These are phyloP conservation scores for Sebastes hopkinsi DNA, from an alignment of 2,797 vertebrate species.

Conservation along the genomic window DNA sequence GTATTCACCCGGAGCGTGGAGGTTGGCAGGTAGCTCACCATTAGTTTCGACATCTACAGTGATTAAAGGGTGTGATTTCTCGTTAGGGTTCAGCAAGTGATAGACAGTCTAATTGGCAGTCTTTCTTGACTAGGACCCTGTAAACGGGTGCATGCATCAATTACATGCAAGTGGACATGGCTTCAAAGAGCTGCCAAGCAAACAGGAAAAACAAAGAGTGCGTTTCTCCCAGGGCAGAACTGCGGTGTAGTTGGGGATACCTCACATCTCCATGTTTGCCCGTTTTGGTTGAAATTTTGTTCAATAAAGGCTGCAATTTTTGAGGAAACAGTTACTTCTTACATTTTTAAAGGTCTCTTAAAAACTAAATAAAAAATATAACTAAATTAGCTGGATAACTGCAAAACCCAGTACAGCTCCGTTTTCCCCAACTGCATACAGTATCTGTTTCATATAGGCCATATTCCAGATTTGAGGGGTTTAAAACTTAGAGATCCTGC, in stretches of 20 bases:
- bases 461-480: neutral
- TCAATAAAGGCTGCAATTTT: neutral
- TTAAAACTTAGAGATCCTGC: neutral
- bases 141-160: constrained; percentile 63
- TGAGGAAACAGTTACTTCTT: neutral
- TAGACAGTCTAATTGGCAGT: constrained; percentile 55
- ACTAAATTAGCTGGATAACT: neutral
- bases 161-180: constrained; percentile 50
- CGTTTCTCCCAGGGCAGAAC: constrained; percentile 25
- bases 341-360: neutral
- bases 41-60: constrained; percentile 57
- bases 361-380: neutral
- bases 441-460: neutral
- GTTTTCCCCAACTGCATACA: neutral
- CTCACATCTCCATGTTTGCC: neutral
- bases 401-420: neutral
- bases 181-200: constrained; percentile 55
- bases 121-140: constrained; percentile 39
- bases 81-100: constrained; percentile 45
- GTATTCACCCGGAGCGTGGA: constrained; percentile 53
- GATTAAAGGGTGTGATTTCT: constrained; percentile 67
- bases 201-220: constrained; percentile 30
- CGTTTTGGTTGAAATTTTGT: neutral
- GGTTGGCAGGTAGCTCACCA: constrained; percentile 67
- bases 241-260: neutral